A percentile compares a stretch with the other conserved stretches of the same genome.
phyloP scores from a whole-genome alignment of 2,888 invertebrate genomes.

The Trachelus tabidus region DNA sequence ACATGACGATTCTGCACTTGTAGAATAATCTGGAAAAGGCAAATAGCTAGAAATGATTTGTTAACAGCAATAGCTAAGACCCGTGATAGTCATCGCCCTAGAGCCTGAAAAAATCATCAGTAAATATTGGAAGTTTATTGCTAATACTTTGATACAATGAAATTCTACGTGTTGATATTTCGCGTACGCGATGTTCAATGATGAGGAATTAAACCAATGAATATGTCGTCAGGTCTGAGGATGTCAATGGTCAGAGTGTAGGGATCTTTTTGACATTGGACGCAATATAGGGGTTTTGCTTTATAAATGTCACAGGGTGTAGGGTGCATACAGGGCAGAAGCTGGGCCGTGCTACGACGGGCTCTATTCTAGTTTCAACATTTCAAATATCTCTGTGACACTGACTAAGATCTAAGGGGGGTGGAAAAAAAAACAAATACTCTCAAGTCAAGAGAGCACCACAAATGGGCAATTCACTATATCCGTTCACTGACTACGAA shows the following conservation, averaged over 20 bases:
- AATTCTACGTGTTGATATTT: not conserved
- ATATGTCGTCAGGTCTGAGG: not conserved
- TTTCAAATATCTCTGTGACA: not conserved
- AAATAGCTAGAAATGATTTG: not conserved
- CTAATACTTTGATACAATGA: not conserved
- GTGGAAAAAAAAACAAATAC: slow-evolving; percentile 3
- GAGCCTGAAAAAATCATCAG: not conserved
- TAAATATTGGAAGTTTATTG: not conserved
- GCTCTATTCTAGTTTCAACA: slow-evolving; percentile 1
- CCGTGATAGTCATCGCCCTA: not conserved
- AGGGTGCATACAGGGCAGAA: slow-evolving; percentile 6
- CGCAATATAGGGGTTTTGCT: not conserved
- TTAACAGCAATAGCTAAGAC: not conserved
- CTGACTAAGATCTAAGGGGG: slow-evolving; percentile 4
- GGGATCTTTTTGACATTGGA: not conserved
- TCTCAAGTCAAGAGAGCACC: not conserved
- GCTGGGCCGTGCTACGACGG: slow-evolving; percentile 6
- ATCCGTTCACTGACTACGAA: not conserved
- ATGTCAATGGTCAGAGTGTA: not conserved
- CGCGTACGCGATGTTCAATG: not conserved
- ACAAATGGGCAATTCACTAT: not conserved
- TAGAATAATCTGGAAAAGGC: not conserved
- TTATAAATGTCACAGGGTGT: not conserved
- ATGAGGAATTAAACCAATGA: not conserved
- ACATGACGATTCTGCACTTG: not conserved